Conservation (phyloP, 1,140 invertebrate genomes). For the Pseudachorutes palmiensis region DNA sequence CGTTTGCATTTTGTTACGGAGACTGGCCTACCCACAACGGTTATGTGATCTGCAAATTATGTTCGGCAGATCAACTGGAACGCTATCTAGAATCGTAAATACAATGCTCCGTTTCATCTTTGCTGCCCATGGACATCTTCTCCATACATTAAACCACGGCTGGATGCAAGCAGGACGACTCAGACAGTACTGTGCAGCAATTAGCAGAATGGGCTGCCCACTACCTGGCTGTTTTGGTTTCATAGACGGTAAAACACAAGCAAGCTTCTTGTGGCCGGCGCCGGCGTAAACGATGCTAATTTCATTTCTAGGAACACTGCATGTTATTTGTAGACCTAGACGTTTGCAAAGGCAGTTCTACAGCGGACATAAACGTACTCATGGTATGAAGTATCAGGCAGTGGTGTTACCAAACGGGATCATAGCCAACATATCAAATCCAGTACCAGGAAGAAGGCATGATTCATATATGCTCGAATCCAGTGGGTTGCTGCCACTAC, state of each 20-base stretch:
- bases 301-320: constrained; percentile 13
- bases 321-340: neutral
- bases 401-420: constrained; percentile 6
- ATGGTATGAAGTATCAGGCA: constrained; percentile 14
- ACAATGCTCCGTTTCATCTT: neutral
- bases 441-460: constrained; percentile 6
- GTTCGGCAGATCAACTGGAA: neutral
- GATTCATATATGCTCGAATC: constrained; percentile 10
- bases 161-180: neutral
- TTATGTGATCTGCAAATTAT: neutral
- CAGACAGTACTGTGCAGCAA: neutral
- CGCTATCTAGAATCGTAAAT: neutral
- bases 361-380: constrained; percentile 11
- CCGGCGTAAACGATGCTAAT: neutral
- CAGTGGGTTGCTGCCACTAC: neutral
- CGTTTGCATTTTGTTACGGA: neutral
- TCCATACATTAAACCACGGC: neutral
- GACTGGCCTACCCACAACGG: neutral
- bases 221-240: neutral
- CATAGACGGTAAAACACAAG: neutral
- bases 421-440: neutral
- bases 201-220: neutral
- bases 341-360: neutral
- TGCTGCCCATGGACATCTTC: neutral
- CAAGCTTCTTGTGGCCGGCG: neutral